Conservation (phyloP, 2,797 vertebrate species). For the Malacoraja senta region DNA sequence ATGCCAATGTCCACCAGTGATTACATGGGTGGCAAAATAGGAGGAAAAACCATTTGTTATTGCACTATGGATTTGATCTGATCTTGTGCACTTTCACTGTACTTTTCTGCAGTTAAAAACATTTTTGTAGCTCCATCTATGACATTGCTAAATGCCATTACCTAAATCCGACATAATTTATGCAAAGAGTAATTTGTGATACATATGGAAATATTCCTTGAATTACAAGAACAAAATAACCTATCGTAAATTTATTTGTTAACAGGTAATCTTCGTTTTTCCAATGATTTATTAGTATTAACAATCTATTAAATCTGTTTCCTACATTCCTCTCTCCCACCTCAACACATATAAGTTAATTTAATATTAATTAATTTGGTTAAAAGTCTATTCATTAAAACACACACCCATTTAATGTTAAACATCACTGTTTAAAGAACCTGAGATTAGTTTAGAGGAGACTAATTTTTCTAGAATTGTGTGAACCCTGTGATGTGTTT, state of each 20-base stretch:
- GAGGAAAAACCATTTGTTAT: not conserved
- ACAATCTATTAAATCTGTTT: not conserved
- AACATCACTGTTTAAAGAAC: not conserved
- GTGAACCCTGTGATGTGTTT: conserved; percentile 1
- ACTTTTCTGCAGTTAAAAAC: not conserved
- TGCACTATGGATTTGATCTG: not conserved
- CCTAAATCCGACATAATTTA: not conserved
- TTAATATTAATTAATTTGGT: not conserved
- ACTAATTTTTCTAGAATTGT: not conserved
- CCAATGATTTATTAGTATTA: not conserved
- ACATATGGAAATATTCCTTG: not conserved
- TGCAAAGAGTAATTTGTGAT: not conserved
- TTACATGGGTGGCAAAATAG: not conserved
- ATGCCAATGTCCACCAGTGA: not conserved
- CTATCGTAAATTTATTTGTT: not conserved
- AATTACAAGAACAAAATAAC: not conserved
- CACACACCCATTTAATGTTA: not conserved
- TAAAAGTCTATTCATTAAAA: not conserved
- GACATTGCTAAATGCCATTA: not conserved
- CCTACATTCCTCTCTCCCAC: not conserved
- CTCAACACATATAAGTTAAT: not conserved
- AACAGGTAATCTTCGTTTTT: not conserved
- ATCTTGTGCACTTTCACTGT: not conserved
- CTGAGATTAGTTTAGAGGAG: not conserved
- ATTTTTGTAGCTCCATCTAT: not conserved